A percentile compares a stretch with the other conserved stretches of the same genome.
Conservation (phyloP, 2,113 vertebrate genomes). For the Muntiacus muntjak region DNA sequence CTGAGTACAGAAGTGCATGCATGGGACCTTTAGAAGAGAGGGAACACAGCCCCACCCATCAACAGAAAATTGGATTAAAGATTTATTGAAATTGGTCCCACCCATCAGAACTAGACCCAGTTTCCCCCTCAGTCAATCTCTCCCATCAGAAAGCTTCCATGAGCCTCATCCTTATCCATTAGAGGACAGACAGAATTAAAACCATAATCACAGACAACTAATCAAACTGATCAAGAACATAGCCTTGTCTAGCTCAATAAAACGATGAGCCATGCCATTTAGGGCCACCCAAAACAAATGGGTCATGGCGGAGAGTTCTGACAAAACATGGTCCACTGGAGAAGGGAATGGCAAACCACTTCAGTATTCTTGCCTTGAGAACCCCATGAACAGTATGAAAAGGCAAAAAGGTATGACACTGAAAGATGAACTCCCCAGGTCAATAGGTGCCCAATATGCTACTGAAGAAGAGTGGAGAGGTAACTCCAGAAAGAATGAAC, state of each 20-base stretch:
- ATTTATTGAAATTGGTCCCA: not conserved
- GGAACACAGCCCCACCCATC: not conserved
- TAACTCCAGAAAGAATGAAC: not conserved
- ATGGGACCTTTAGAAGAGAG: not conserved
- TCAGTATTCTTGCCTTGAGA: not conserved
- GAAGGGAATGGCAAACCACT: not conserved
- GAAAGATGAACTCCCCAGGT: not conserved
- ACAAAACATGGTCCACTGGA: not conserved
- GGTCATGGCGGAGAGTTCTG: not conserved
- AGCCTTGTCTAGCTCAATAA: not conserved
- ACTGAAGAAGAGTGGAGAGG: not conserved
- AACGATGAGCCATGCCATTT: not conserved
- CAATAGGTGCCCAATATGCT: not conserved
- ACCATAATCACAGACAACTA: not conserved
- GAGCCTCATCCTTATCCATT: not conserved
- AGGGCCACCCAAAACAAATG: not conserved
- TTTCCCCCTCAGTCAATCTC: not conserved
- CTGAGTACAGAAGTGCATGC: not conserved
- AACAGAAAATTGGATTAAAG: not conserved
- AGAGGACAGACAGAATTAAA: not conserved
- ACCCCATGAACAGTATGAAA: not conserved
- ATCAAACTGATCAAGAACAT: not conserved
- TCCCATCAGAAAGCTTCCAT: not conserved
- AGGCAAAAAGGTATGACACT: not conserved
- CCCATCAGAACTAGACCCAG: not conserved